These are phyloP conservation scores for Uromys caudimaculatus DNA, from an alignment of 2,797 vertebrate species.

Conservation along the genomic window DNA sequence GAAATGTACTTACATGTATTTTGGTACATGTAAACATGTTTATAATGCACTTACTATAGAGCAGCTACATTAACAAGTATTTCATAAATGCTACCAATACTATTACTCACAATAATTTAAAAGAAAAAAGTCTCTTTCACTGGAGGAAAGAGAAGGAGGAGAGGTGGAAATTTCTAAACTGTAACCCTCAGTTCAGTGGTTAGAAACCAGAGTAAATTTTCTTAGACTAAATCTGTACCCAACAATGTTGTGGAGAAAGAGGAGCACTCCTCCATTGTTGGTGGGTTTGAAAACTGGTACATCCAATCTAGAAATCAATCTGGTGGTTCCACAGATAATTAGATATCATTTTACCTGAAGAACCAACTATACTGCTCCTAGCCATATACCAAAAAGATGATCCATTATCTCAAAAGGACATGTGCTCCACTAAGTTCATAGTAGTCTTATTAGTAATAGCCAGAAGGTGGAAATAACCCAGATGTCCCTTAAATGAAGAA, in stretches of 20 bases:
- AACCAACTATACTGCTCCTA: neutral
- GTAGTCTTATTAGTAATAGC: neutral
- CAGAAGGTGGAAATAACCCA: neutral
- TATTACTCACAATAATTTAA: neutral
- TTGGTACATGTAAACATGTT: neutral
- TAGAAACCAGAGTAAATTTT: neutral
- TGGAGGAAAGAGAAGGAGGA: neutral
- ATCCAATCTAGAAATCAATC: neutral
- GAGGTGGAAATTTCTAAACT: neutral
- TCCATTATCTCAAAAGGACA: neutral
- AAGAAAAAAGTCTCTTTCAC: neutral
- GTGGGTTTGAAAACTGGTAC: neutral
- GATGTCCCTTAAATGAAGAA: neutral
- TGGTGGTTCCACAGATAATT: neutral
- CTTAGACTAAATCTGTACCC: neutral
- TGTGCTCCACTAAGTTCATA: neutral
- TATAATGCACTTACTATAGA: neutral
- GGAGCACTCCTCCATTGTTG: accelerated
- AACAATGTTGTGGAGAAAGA: neutral
- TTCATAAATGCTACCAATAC: neutral
- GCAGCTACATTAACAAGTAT: neutral
- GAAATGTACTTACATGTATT: neutral
- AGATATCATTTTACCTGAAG: neutral
- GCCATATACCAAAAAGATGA: neutral
- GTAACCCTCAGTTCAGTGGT: neutral